A percentile compares a stretch with the other conserved stretches of the same genome.
phyloP scores from a whole-genome alignment of 92 coral and sea anemone genomes.

The Siderastrea radians region DNA sequence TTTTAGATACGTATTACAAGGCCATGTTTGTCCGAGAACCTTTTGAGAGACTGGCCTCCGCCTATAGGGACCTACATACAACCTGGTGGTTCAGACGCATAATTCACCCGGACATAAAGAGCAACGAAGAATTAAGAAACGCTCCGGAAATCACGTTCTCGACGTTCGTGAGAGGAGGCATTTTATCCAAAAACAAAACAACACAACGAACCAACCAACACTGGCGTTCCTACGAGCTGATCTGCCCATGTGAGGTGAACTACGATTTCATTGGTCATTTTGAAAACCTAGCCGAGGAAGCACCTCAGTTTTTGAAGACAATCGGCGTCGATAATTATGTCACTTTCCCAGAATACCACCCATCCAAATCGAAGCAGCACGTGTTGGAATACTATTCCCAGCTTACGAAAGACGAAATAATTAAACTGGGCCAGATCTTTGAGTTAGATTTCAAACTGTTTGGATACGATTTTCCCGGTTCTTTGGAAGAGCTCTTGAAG shows the following conservation, averaged over 20 bases:
- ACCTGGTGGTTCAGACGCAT: conserved; percentile 23
- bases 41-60: conserved; percentile 61
- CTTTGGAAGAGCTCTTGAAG: neutral
- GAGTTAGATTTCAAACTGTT: conserved; percentile 61
- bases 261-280: conserved; percentile 67
- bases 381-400: conserved; percentile 42
- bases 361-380: conserved; percentile 34
- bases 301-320: conserved; percentile 31
- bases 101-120: conserved; percentile 18
- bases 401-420: conserved; percentile 28
- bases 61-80: conserved; percentile 42
- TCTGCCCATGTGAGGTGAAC: conserved; percentile 64
- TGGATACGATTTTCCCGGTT: conserved; percentile 49
- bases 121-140: neutral
- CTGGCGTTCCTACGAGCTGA: conserved; percentile 56
- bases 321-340: conserved; percentile 34
- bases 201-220: conserved; percentile 34
- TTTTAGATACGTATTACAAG: conserved; percentile 42
- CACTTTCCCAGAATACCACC: conserved; percentile 34
- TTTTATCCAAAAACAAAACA: conserved; percentile 1
- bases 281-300: conserved; percentile 47
- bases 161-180: conserved; percentile 14
- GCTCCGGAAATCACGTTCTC: neutral
- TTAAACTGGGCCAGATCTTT: conserved; percentile 37
- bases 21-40: conserved; percentile 71